Percentiles rank a stretch among this genome's conserved stretches.
Conservation (phyloP, 2,888 invertebrate genomes). For the Xylota segnis region DNA sequence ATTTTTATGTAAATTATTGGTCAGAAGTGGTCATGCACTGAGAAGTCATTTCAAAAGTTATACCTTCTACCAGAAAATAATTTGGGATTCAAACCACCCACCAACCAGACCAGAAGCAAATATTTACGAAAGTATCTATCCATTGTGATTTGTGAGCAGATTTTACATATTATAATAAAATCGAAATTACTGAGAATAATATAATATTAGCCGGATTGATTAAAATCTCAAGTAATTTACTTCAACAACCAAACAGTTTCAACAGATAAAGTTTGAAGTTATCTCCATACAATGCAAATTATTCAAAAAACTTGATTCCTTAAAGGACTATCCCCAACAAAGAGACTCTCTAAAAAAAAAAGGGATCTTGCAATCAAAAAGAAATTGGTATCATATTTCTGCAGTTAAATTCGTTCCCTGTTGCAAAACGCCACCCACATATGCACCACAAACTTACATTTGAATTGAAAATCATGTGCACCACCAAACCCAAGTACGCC, state of each 20-base stretch:
- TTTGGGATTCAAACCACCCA: no score
- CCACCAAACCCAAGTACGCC: conserved; percentile 62
- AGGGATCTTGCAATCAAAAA: conserved; percentile 45
- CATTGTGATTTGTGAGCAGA: no score
- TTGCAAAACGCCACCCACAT: conserved; percentile 20
- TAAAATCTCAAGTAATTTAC: neutral
- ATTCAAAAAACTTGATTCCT: conserved; percentile 29
- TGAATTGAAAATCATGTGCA: conserved; percentile 76
- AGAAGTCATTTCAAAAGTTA: no score
- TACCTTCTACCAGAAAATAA: no score
- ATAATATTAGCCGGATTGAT: neutral
- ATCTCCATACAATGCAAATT: conserved; percentile 43
- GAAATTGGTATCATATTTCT: conserved; percentile 64
- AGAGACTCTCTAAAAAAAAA: neutral
- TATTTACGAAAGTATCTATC: no score
- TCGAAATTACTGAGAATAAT: no score
- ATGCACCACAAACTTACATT: conserved; percentile 53
- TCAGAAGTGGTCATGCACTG: no score
- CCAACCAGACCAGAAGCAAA: no score
- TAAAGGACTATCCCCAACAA: conserved; percentile 13
- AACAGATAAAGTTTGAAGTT: neutral
- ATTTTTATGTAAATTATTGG: no score
- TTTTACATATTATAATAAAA: no score
- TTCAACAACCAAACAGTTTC: neutral
- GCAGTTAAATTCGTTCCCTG: conserved; percentile 27